A percentile compares a stretch with the other conserved stretches of the same genome.
Conservation (phyloP, 2,797 vertebrate species). For the Centroberyx gerrardi region DNA sequence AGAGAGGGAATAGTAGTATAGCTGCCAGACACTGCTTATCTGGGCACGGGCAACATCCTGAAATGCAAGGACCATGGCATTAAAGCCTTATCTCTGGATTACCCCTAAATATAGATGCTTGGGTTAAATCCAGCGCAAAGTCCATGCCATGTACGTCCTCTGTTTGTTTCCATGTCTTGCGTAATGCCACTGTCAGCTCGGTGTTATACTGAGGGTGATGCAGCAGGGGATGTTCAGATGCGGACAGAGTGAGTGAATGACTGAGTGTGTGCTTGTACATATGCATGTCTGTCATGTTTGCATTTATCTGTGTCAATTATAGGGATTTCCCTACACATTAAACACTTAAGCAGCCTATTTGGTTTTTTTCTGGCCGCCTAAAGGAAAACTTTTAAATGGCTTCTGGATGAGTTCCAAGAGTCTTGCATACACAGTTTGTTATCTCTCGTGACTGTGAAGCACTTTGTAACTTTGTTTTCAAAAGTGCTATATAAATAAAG, state of each 20-base stretch:
- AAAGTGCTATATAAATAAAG: too few species aligned
- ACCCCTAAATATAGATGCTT: constrained; percentile 86
- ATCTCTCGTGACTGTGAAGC: too few species aligned
- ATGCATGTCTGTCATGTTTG: constrained; percentile 15
- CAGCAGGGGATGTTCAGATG: constrained; percentile 26
- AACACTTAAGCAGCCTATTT: neutral
- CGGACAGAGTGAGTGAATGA: constrained; percentile 32
- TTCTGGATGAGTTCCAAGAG: neutral
- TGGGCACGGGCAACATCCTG: constrained; percentile 67
- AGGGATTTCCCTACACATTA: constrained; percentile 17
- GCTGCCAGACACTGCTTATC: constrained; percentile 60
- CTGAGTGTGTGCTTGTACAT: neutral
- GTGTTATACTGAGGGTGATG: constrained; percentile 63
- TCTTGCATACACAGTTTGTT: neutral
- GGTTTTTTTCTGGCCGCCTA: neutral
- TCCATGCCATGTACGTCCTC: constrained; percentile 75
- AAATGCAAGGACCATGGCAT: constrained; percentile 76
- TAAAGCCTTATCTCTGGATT: constrained; percentile 86
- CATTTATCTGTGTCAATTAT: constrained; percentile 31
- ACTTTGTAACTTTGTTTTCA: too few species aligned
- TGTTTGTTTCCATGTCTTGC: constrained; percentile 76
- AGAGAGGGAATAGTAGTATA: constrained; percentile 21
- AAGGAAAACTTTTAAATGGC: neutral
- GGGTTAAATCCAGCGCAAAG: constrained; percentile 83
- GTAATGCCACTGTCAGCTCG: constrained; percentile 64